These are phyloP conservation scores for Euborellia annulipes DNA, from an alignment of 1,140 invertebrate species.

Conservation along the genomic window DNA sequence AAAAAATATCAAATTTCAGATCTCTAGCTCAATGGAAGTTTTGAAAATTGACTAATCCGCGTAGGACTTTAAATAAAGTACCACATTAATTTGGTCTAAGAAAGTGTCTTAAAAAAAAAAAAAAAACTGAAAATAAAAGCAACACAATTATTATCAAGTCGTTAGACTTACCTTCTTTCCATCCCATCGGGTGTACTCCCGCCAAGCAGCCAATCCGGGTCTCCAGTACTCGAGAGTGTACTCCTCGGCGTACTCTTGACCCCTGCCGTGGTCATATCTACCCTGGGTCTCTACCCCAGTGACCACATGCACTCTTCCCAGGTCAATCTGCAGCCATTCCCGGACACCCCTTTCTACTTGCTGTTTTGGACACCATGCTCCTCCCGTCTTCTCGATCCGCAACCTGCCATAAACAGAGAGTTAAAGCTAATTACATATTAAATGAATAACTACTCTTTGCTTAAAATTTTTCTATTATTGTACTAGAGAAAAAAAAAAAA, in stretches of 20 bases:
- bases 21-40: no score
- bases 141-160: no score
- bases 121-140: no score
- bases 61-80: no score
- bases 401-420: constrained; percentile 39
- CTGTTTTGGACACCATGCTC: constrained; percentile 66
- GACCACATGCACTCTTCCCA: constrained; percentile 45
- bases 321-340: constrained; percentile 64
- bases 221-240: constrained; percentile 62
- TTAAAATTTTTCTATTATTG: no score
- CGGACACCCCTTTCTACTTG: constrained; percentile 46
- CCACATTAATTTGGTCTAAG: no score
- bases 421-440: no score
- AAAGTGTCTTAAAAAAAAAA: no score
- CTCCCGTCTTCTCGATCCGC: constrained; percentile 52
- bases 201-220: constrained; percentile 42
- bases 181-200: constrained; percentile 42
- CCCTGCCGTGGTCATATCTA: constrained; percentile 58
- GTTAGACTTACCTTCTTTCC: constrained; percentile 46
- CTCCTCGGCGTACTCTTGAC: constrained; percentile 57
- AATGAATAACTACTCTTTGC: no score
- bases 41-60: no score
- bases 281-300: constrained; percentile 64
- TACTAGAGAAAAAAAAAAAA: no score
- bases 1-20: no score